A percentile compares a stretch with the other conserved stretches of the same genome.
Conservation (phyloP, 2,797 vertebrate species). For the Channallabes apus region DNA sequence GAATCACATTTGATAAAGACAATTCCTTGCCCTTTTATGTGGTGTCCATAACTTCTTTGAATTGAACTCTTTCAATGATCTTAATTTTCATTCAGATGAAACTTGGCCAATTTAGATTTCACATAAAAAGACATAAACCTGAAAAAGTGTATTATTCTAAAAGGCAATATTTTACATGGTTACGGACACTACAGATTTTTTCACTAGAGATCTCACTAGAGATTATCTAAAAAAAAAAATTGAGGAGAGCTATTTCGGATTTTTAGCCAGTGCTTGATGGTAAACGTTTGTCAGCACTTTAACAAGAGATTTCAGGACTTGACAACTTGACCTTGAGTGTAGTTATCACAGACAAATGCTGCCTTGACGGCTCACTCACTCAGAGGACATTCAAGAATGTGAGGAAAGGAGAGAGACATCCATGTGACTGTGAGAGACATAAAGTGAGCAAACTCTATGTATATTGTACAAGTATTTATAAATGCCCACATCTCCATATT, state of each 20-base stretch:
- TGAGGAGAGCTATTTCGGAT: constrained; percentile 8
- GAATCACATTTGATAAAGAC: too few species aligned
- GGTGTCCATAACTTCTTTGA: too few species aligned
- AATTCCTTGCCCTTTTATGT: too few species aligned
- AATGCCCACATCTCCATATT: neutral
- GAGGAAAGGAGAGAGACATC: constrained; percentile 31
- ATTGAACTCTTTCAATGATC: too few species aligned
- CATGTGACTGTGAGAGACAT: neutral
- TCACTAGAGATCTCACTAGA: too few species aligned
- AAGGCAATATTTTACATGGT: too few species aligned
- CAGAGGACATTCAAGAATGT: constrained; percentile 19
- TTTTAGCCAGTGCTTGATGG: constrained; percentile 43
- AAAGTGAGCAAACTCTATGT: neutral
- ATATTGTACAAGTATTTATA: neutral
- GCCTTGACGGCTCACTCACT: constrained; percentile 29
- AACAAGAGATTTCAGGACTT: constrained; percentile 42
- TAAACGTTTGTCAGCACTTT: constrained; percentile 47
- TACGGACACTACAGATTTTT: too few species aligned
- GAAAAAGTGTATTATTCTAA: too few species aligned
- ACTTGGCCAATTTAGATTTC: too few species aligned
- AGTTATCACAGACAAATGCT: constrained; percentile 31
- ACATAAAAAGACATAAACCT: too few species aligned
- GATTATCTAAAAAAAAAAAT: too few species aligned
- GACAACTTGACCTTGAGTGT: constrained; percentile 52
- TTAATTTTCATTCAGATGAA: too few species aligned